Evolutionary conservation across 2,888 invertebrate species (phyloP), one percentile per base, ranked within the genome.

Genomic region (Mactromeris polynyma): DNA sequence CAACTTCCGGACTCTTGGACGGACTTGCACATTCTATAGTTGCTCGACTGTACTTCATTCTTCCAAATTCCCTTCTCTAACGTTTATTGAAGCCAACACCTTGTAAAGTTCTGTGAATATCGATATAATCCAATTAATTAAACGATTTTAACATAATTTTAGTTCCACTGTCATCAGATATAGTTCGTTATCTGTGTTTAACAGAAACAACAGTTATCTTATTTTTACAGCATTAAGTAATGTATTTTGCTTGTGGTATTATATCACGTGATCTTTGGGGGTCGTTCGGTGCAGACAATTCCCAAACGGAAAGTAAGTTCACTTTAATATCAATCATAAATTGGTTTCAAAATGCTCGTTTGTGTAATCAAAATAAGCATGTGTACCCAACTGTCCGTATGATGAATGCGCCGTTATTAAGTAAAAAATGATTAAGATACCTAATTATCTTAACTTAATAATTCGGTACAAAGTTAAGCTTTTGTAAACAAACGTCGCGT

Each of bases 11-110:
- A 54, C 81, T 81, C 80, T 88, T 88, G 21, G 85, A 73, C 21
- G 87, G 87, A 54, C 87, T 88, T n/a, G 51, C 42, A 51, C 87
- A 88, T 31, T 88, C 87, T 42, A 80, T 80, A 21, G 87, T 84
- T 81, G 87, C 54, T 0, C 84, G 40, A 9, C 84, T 80, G 46
- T 88, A 88, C 69, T 88, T 88, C 87, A 88, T 88, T 33, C 17
- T 81, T 31, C 17, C 33, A 33, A 1, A 19, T 19, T 33, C 36
- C 4, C 17, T 36, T 33, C 17, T 73, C 38, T 1, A 14, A 40
- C 21, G 40, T 26, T 19, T 46, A 46, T 79, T 42, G 19, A 40
- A 19, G 26, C 42, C 21, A 26, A 40, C 40, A 79, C 40, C 19
- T 11, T 21, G 40, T n/a, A 19, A 79, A 36, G 26, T 42, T 79